These are phyloP conservation scores for Crioceris asparagi DNA, from an alignment of 2,888 invertebrate species.

Conservation along the genomic window DNA sequence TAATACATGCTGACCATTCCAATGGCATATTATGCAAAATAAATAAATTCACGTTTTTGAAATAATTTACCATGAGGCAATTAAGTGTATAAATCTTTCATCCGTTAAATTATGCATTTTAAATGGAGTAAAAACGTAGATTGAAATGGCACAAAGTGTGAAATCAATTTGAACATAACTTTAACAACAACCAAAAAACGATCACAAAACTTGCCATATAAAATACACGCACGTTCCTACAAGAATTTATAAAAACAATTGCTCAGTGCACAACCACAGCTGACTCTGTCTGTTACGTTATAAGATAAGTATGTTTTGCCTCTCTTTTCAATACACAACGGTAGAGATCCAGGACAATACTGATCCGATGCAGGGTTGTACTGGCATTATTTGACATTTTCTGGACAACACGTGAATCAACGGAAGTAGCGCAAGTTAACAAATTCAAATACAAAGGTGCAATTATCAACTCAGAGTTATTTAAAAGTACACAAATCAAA, in stretches of 20 bases:
- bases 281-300: constrained; percentile 10
- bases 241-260: constrained; percentile 30
- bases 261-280: constrained; percentile 8
- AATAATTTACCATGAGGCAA: too few species aligned
- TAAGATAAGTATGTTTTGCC: constrained; percentile 1
- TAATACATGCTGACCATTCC: too few species aligned
- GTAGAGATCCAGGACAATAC: constrained; percentile 20
- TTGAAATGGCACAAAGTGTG: constrained; percentile 29
- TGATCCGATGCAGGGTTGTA: constrained; percentile 4
- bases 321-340: constrained; percentile 12
- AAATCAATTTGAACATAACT: constrained; percentile 29
- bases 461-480: too few species aligned
- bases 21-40: too few species aligned
- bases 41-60: constrained; percentile 14
- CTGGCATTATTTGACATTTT: too few species aligned
- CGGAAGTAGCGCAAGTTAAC: too few species aligned
- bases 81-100: constrained; percentile 16
- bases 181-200: too few species aligned
- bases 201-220: constrained; percentile 23
- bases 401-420: too few species aligned
- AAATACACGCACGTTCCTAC: constrained; percentile 30
- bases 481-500: too few species aligned
- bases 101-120: constrained; percentile 31
- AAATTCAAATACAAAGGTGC: too few species aligned
- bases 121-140: constrained; percentile 26